Evolutionary conservation across 2,113 vertebrate species (phyloP).

Genomic region (Sceloporus tristichus): DNA sequence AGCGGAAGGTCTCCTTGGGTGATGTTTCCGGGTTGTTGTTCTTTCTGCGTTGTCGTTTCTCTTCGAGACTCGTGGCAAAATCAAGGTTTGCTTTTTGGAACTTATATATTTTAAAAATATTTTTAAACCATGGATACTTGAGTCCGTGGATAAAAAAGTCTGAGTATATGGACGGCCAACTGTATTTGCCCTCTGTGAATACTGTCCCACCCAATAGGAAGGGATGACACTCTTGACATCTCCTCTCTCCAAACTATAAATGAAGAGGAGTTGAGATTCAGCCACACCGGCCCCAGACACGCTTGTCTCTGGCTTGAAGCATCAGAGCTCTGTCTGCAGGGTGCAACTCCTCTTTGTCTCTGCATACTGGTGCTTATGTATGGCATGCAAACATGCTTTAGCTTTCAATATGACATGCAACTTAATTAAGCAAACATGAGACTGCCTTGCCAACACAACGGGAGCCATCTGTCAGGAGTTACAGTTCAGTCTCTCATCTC

Average conservation of each 20-base stretch:
- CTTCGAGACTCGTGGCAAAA: too few relatives aligned
- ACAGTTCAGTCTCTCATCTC: neutral
- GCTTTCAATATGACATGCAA: constrained; percentile 39
- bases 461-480: constrained; percentile 54
- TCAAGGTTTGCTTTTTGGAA: too few relatives aligned
- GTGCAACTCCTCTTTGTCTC: neutral
- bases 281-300: too few relatives aligned
- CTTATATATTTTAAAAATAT: too few relatives aligned
- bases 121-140: too few relatives aligned
- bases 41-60: too few relatives aligned
- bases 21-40: too few relatives aligned
- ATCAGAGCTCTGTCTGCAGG: neutral
- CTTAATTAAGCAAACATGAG: constrained; percentile 65
- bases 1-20: too few relatives aligned
- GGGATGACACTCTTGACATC: neutral
- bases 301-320: neutral
- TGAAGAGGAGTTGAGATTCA: too few relatives aligned
- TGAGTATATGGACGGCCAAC: too few relatives aligned
- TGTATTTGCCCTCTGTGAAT: too few relatives aligned
- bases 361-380: neutral
- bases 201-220: neutral
- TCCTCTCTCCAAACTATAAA: neutral
- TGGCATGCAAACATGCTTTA: neutral
- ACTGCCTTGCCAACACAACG: constrained; percentile 50
- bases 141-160: too few relatives aligned